Percentiles rank a stretch among this genome's conserved stretches.
Evolutionary conservation across 2,888 invertebrate species (phyloP).

Genomic region (Tenthredo notha): DNA sequence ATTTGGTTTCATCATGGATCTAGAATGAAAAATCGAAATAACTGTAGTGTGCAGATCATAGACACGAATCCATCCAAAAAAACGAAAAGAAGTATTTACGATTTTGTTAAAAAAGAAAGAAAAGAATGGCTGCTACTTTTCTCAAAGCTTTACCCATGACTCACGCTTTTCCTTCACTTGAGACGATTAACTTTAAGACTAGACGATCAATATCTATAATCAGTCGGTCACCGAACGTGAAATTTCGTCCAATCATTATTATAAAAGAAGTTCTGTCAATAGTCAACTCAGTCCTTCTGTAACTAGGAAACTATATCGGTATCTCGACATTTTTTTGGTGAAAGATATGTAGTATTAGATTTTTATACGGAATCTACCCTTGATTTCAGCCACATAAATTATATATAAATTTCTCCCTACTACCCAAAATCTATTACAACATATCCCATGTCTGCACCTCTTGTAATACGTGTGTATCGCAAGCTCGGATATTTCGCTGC

Average conservation of each 20-base stretch:
- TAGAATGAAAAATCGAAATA: not conserved
- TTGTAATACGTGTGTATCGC: not conserved
- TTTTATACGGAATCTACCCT: too few species aligned
- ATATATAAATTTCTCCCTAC: not conserved
- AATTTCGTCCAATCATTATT: not conserved
- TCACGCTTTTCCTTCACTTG: not conserved
- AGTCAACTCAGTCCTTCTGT: not conserved
- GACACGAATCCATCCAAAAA: not conserved
- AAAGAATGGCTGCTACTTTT: not conserved
- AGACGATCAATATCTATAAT: conserved; percentile 28
- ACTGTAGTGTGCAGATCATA: not conserved
- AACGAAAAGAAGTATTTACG: not conserved
- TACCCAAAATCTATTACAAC: not conserved
- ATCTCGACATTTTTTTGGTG: not conserved
- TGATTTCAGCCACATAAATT: not conserved
- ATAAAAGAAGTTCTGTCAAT: not conserved
- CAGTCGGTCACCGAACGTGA: conserved; percentile 24
- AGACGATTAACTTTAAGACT: conserved; percentile 22
- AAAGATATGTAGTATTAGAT: too few species aligned
- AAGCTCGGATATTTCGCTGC: not conserved
- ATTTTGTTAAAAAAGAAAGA: not conserved
- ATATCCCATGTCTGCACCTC: not conserved
- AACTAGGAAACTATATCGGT: not conserved
- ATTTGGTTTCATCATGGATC: not conserved
- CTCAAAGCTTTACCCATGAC: not conserved